Conservation (phyloP, 2,797 vertebrate species). For the Cheirogaleus major region DNA sequence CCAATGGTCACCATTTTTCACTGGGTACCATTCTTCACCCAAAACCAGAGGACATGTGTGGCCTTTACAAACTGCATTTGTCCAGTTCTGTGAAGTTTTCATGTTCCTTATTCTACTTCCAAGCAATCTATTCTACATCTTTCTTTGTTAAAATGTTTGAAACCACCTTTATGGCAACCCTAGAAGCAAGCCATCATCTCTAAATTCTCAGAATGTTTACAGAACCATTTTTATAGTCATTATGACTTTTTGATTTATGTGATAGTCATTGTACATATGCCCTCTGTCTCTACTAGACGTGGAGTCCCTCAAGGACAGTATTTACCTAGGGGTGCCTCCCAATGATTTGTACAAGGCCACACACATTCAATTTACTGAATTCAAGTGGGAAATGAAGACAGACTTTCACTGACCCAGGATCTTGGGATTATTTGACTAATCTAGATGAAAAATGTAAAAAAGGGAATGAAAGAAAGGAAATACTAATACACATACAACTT, state of each 20-base stretch:
- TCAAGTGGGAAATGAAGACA: neutral
- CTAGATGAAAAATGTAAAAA: neutral
- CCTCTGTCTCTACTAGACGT: neutral
- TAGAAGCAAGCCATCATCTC: neutral
- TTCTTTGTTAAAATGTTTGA: neutral
- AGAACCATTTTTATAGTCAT: neutral
- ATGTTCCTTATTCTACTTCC: neutral
- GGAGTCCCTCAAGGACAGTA: neutral
- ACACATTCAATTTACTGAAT: neutral
- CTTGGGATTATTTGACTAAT: neutral
- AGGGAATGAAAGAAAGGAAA: neutral
- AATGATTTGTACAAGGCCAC: neutral
- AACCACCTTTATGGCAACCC: neutral
- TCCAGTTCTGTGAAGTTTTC: neutral
- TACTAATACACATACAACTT: neutral
- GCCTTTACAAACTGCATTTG: neutral
- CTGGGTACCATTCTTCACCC: neutral
- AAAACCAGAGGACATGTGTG: neutral
- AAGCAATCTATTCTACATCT: neutral
- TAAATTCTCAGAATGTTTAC: neutral
- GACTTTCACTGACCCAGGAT: neutral
- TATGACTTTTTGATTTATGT: neutral
- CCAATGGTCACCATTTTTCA: neutral
- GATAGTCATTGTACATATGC: neutral
- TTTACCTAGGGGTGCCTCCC: neutral